phyloP scores from a whole-genome alignment of 2,113 vertebrate genomes.

The Brachyhypopomus gauderio region DNA sequence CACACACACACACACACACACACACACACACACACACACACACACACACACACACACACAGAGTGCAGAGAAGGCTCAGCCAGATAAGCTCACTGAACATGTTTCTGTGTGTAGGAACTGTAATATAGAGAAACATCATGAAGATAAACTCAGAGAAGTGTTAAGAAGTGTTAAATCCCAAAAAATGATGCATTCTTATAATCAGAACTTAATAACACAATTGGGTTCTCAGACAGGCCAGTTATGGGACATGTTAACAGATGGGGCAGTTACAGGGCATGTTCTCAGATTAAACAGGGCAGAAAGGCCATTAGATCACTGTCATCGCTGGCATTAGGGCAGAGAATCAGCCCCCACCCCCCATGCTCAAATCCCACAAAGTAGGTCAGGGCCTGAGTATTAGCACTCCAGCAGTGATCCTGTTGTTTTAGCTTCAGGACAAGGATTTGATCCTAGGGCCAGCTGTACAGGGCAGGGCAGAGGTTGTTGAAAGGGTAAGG shows the following conservation, averaged over 20 bases:
- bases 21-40: conserved; percentile 52
- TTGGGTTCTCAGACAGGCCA: conserved; percentile 76
- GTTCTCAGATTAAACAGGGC: conserved; percentile 77
- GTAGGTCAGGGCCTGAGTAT: conserved; percentile 80
- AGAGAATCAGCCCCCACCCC: conserved; percentile 66
- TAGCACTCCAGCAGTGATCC: conserved; percentile 76
- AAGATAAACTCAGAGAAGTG: conserved; percentile 56
- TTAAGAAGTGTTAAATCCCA: conserved; percentile 72
- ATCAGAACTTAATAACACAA: conserved; percentile 80
- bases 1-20: too few species aligned
- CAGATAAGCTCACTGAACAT: conserved; percentile 68
- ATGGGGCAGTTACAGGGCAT: conserved; percentile 52
- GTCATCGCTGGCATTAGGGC: conserved; percentile 78
- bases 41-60: conserved; percentile 59
- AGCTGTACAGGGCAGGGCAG: conserved; percentile 73
- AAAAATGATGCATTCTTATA: conserved; percentile 77
- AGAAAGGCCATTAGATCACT: conserved; percentile 80
- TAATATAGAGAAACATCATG: conserved; percentile 15
- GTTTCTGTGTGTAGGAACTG: conserved; percentile 56
- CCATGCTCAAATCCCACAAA: conserved; percentile 72
- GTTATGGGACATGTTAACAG: conserved; percentile 51
- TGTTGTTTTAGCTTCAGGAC: conserved; percentile 78
- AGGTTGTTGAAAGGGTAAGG: conserved; percentile 69
- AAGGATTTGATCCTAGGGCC: conserved; percentile 76
- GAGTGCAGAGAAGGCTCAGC: conserved; percentile 47